Conservation (phyloP, 2,113 vertebrate species). For the Rissa tridactyla region DNA sequence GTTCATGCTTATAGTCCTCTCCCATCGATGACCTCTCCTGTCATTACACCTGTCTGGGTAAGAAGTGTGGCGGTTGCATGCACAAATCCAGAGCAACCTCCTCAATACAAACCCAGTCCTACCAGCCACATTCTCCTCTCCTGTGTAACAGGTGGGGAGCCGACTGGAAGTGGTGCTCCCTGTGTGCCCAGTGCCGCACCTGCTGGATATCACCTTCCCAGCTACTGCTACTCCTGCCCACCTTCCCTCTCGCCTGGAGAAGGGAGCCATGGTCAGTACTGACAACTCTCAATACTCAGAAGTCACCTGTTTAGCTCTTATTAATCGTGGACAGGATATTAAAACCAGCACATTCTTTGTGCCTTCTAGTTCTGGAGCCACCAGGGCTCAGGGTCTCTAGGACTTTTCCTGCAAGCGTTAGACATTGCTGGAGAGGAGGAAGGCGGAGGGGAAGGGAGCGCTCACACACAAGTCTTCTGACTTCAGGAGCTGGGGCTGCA, state of each 20-base stretch:
- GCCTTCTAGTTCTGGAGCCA: not conserved
- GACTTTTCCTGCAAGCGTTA: not conserved
- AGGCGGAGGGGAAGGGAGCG: not conserved
- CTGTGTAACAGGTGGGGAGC: not conserved
- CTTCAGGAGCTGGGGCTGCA: not conserved
- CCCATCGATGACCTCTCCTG: not conserved
- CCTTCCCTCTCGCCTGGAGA: not conserved
- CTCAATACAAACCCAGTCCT: not conserved
- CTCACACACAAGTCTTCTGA: not conserved
- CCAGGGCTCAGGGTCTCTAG: not conserved
- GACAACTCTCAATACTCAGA: not conserved
- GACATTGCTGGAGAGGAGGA: not conserved
- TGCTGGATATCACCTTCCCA: not conserved
- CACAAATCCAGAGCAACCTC: not conserved
- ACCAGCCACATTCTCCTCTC: not conserved
- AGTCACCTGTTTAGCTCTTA: not conserved
- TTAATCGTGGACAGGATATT: not conserved
- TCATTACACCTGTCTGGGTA: not conserved
- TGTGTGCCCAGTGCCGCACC: not conserved
- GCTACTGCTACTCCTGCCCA: not conserved
- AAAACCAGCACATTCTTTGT: not conserved
- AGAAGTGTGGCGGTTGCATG: not conserved
- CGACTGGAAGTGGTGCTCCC: not conserved
- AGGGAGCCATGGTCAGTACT: not conserved
- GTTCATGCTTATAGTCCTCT: not conserved